phyloP scores from a whole-genome alignment of 2,113 vertebrate species.

The Trichomycterus rosablanca region DNA sequence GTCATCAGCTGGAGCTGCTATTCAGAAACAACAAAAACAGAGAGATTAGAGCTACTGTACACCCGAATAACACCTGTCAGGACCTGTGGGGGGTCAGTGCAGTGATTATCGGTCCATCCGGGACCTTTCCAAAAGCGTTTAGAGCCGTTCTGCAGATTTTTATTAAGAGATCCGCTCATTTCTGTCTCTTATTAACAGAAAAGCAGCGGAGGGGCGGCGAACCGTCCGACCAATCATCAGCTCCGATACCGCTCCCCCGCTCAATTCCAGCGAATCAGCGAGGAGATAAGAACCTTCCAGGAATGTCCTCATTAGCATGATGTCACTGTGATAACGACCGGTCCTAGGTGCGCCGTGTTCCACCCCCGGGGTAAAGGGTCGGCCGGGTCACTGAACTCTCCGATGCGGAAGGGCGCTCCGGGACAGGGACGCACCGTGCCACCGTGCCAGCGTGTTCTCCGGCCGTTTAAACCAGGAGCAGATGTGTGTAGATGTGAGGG shows the following conservation, averaged over 20 bases:
- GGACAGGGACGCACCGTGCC: background rate
- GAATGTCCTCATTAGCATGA: background rate
- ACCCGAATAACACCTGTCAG: no score
- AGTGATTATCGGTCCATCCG: no score
- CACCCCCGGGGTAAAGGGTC: slow-evolving; percentile 17
- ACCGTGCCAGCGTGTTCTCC: slow-evolving; percentile 35
- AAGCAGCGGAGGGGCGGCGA: slow-evolving; percentile 23
- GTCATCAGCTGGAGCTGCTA: no score
- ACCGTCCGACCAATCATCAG: slow-evolving; percentile 12
- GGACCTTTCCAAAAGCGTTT: no score
- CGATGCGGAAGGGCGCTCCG: no score
- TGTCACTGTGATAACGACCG: slow-evolving; percentile 12
- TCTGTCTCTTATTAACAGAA: no score
- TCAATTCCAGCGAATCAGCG: slow-evolving; percentile 2
- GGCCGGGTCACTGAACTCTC: slow-evolving; percentile 4
- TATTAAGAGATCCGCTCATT: no score
- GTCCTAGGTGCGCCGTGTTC: background rate
- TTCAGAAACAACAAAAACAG: no score
- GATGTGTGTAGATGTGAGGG: slow-evolving; percentile 49
- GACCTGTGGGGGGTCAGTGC: no score
- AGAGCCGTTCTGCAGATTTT: background rate
- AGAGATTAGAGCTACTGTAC: no score
- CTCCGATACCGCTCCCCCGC: no score
- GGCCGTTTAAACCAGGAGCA: slow-evolving; percentile 56
- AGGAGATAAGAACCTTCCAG: background rate